Evolutionary conservation across 2,888 invertebrate genomes (phyloP).

Genomic region (Aplocera efformata): DNA sequence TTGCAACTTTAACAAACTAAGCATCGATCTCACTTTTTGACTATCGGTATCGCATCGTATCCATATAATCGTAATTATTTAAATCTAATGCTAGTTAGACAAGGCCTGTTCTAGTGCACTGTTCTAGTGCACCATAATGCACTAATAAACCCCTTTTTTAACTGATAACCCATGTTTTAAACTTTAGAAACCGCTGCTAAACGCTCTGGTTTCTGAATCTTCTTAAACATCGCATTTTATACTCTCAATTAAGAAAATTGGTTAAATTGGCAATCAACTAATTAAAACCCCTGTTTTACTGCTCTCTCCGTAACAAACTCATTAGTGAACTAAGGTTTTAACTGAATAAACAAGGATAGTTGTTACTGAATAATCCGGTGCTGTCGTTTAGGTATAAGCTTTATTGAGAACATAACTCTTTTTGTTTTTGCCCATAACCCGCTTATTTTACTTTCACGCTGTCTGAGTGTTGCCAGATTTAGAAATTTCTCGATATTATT

Average conservation of each 20-base stretch:
- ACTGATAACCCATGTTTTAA: too few species aligned
- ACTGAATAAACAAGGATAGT: slow-evolving; percentile 57
- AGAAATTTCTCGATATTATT: slow-evolving; percentile 63
- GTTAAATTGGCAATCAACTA: slow-evolving; percentile 28
- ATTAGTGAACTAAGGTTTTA: slow-evolving; percentile 39
- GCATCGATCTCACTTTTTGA: too few species aligned
- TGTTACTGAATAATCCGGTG: slow-evolving; percentile 51
- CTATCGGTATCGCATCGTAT: too few species aligned
- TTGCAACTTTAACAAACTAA: too few species aligned
- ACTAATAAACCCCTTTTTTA: too few species aligned
- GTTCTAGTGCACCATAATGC: too few species aligned
- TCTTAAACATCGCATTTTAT: not conserved
- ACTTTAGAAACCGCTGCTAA: too few species aligned
- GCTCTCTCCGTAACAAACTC: slow-evolving; percentile 38
- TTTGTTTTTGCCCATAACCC: slow-evolving; percentile 36
- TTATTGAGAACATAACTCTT: slow-evolving; percentile 17
- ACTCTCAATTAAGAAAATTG: slow-evolving; percentile 10
- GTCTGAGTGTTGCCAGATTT: slow-evolving; percentile 63
- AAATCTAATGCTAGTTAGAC: too few species aligned
- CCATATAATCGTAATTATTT: too few species aligned
- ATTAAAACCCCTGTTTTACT: slow-evolving; percentile 34
- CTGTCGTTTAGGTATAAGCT: slow-evolving; percentile 39
- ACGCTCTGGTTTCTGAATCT: too few species aligned
- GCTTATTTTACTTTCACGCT: slow-evolving; percentile 51
- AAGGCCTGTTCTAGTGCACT: too few species aligned